These are phyloP conservation scores for Tenthredo amoena DNA, from an alignment of 2,888 invertebrate genomes.

Conservation along the genomic window DNA sequence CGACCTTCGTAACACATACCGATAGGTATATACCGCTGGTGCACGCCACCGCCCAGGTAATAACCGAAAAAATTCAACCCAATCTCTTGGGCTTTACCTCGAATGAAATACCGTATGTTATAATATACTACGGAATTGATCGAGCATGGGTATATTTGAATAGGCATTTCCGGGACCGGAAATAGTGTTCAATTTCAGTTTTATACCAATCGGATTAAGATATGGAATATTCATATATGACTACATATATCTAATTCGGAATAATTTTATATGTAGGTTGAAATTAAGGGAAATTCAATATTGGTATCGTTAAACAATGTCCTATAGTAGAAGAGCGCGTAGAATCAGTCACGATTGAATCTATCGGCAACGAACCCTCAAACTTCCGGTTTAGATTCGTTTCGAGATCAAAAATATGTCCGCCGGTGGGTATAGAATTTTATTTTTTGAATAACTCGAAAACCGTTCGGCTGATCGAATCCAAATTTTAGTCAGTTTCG, in stretches of 20 bases:
- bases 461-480: no score
- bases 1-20: conserved; percentile 45
- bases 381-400: no score
- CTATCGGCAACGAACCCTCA: no score
- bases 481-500: no score
- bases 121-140: background rate
- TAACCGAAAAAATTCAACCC: background rate
- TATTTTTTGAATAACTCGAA: no score
- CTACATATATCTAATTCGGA: background rate
- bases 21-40: background rate
- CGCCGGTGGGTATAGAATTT: no score
- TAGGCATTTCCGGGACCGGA: background rate
- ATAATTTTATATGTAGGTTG: background rate
- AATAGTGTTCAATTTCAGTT: background rate
- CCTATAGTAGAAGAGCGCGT: no score
- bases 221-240: background rate
- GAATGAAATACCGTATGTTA: background rate
- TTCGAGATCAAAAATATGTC: no score
- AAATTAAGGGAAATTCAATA: no score
- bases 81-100: background rate
- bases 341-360: no score
- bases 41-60: background rate
- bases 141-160: background rate
- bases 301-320: no score
- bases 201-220: background rate